Percentiles rank a stretch among this genome's conserved stretches.
Evolutionary conservation across 2,113 vertebrate genomes (phyloP).

Genomic region (Rhagologus leucostigma): DNA sequence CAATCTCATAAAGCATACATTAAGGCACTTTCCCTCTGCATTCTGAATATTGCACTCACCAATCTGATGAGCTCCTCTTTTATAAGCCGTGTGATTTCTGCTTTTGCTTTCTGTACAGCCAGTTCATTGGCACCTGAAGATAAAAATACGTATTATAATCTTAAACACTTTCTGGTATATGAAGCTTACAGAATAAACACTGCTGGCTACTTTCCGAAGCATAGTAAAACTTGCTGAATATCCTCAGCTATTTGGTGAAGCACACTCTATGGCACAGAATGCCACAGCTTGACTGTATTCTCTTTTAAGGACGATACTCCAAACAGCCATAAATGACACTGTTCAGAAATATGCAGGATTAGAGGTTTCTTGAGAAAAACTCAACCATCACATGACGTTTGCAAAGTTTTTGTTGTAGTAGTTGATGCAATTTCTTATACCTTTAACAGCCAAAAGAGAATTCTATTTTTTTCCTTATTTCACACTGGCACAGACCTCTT

Average conservation of each 20-base stretch:
- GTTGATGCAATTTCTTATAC: neutral
- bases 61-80: conserved; percentile 98
- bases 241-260: neutral
- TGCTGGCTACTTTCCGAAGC: neutral
- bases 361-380: neutral
- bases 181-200: neutral
- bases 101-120: conserved; percentile 98
- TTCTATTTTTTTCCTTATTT: neutral
- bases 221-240: neutral
- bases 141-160: neutral
- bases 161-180: neutral
- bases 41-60: conserved; percentile 76
- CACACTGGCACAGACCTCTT: neutral
- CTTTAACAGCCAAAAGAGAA: neutral
- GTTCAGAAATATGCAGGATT: neutral
- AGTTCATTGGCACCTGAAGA: conserved; percentile 91
- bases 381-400: neutral
- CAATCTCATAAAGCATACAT: neutral
- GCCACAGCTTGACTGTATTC: neutral
- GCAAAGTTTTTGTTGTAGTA: neutral
- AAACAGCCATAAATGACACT: neutral
- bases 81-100: conserved; percentile 96
- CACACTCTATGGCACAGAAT: neutral
- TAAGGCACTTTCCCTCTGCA: neutral
- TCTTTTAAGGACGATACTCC: neutral